Evolutionary conservation across 2,888 invertebrate genomes (phyloP).

Genomic region (Eledona agricola): DNA sequence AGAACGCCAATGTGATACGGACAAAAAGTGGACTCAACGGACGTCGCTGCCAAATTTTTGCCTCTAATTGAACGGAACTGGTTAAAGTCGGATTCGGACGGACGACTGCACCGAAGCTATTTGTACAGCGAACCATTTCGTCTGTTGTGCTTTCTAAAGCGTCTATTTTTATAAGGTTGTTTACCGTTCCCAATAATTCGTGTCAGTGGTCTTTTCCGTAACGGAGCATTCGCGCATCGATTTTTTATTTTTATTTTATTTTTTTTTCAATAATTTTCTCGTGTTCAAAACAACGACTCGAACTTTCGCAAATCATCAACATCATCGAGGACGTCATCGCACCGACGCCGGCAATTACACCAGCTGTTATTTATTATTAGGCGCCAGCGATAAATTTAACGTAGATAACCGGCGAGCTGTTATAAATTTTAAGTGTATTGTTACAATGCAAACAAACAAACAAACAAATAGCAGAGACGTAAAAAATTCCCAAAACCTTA

Average conservation of each 20-base stretch:
- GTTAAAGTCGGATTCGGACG: conserved; percentile 5
- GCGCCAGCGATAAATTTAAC: conserved; percentile 35
- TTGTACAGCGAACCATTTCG: conserved; percentile 7
- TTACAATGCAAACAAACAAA: conserved; percentile 31
- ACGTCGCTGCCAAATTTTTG: no score
- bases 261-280: conserved; percentile 8
- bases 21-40: no score
- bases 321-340: conserved; percentile 23
- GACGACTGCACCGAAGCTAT: conserved; percentile 4
- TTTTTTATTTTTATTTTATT: conserved; percentile 1
- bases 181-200: conserved; percentile 18
- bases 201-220: conserved; percentile 24
- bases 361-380: conserved; percentile 35
- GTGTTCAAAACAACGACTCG: conserved; percentile 5
- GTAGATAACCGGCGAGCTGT: conserved; percentile 28
- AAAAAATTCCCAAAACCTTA: conserved; percentile 25
- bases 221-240: conserved; percentile 6
- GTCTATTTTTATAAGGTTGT: conserved; percentile 22
- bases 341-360: conserved; percentile 18
- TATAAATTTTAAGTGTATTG: conserved; percentile 31
- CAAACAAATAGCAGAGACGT: conserved; percentile 26
- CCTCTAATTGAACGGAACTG: no score
- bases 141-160: conserved; percentile 15
- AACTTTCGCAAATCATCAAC: conserved; percentile 25
- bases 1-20: no score